Evolutionary conservation across 2,888 invertebrate genomes (phyloP).

Genomic region (Neelides folsomi): DNA sequence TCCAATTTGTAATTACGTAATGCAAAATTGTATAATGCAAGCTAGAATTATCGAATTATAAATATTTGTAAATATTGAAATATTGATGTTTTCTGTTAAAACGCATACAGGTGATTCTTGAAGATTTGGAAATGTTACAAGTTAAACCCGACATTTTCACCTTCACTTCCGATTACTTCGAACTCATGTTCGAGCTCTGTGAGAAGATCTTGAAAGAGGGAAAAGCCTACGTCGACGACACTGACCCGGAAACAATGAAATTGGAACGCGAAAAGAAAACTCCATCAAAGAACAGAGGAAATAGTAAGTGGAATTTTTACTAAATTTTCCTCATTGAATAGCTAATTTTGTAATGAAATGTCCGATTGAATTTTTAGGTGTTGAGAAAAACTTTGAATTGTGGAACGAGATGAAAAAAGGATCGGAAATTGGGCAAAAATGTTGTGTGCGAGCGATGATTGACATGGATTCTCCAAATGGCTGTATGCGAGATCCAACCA

Average conservation of each 20-base stretch:
- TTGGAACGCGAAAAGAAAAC: conserved; percentile 75
- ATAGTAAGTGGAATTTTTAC: conserved; percentile 48
- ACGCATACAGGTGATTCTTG: conserved; percentile 69
- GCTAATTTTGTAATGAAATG: conserved; percentile 4
- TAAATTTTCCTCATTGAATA: neutral
- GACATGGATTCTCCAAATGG: conserved; percentile 94
- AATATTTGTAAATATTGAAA: too few species aligned
- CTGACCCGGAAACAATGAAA: conserved; percentile 88
- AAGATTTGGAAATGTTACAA: conserved; percentile 79
- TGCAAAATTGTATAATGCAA: too few species aligned
- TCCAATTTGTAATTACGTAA: neutral
- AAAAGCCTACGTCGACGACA: conserved; percentile 95
- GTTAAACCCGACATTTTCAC: conserved; percentile 86
- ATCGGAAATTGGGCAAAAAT: conserved; percentile 61
- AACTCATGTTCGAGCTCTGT: conserved; percentile 73
- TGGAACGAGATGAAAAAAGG: conserved; percentile 95
- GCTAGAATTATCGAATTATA: too few species aligned
- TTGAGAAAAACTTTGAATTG: conserved; percentile 66
- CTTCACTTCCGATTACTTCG: conserved; percentile 94
- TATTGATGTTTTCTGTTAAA: too few species aligned
- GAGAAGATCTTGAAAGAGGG: conserved; percentile 71
- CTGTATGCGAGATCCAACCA: conserved; percentile 94
- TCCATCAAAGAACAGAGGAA: conserved; percentile 71
- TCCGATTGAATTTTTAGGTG: conserved; percentile 44
- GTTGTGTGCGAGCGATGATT: conserved; percentile 92